These are phyloP conservation scores for Orthosia cruda DNA, from an alignment of 2,888 invertebrate species.

Conservation along the genomic window DNA sequence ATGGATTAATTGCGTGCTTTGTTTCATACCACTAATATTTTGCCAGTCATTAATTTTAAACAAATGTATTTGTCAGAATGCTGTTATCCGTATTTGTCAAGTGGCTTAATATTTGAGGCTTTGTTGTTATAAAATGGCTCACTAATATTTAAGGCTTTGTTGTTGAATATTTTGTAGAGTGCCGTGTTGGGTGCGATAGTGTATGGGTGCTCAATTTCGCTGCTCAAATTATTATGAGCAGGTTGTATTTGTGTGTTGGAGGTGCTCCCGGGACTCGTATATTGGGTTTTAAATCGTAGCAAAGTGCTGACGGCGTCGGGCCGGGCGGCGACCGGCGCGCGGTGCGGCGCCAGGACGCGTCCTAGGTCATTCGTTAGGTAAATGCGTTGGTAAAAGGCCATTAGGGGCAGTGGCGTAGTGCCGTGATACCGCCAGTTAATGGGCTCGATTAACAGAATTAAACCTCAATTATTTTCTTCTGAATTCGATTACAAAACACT, in stretches of 20 bases:
- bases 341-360: slow-evolving; percentile 38
- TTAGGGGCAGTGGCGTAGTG: slow-evolving; percentile 71
- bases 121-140: slow-evolving; percentile 22
- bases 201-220: slow-evolving; percentile 35
- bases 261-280: slow-evolving; percentile 56
- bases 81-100: slow-evolving; percentile 39
- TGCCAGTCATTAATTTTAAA: slow-evolving; percentile 57
- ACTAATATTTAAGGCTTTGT: slow-evolving; percentile 21
- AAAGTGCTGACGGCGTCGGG: slow-evolving; percentile 56
- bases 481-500: slow-evolving; percentile 52
- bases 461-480: slow-evolving; percentile 70
- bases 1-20: slow-evolving; percentile 60
- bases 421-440: slow-evolving; percentile 75
- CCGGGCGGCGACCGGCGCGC: slow-evolving; percentile 23
- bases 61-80: slow-evolving; percentile 48
- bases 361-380: slow-evolving; percentile 71
- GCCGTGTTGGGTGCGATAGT: slow-evolving; percentile 17
- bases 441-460: slow-evolving; percentile 76
- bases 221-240: slow-evolving; percentile 46
- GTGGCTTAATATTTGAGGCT: slow-evolving; percentile 8
- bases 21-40: slow-evolving; percentile 52
- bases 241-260: slow-evolving; percentile 41
- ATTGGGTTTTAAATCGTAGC: slow-evolving; percentile 67
- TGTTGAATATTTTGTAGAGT: slow-evolving; percentile 7
- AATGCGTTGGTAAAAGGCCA: slow-evolving; percentile 73